These are phyloP conservation scores for Tragelaphus buxtoni DNA, from an alignment of 2,113 vertebrate species.

Conservation along the genomic window DNA sequence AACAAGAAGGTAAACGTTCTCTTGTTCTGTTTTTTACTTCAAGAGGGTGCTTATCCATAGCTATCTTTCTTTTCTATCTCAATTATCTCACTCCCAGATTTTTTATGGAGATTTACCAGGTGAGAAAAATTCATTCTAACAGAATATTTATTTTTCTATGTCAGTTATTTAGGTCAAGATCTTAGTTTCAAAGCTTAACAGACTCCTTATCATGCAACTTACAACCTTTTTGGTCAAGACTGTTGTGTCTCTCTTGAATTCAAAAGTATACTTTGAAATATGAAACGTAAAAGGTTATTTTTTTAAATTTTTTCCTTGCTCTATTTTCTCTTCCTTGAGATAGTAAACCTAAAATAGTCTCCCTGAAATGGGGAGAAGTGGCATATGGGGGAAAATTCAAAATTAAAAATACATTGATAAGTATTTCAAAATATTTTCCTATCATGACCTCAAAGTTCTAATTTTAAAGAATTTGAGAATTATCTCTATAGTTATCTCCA, in stretches of 20 bases:
- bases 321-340: not conserved
- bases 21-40: not conserved
- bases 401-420: not conserved
- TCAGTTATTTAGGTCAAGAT: not conserved
- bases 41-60: not conserved
- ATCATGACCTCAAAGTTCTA: not conserved
- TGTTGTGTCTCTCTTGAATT: not conserved
- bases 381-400: not conserved
- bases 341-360: not conserved
- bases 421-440: not conserved
- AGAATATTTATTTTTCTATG: not conserved
- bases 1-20: not conserved
- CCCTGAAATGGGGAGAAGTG: not conserved
- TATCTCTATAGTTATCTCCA: not conserved
- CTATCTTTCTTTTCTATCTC: not conserved
- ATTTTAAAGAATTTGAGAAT: not conserved
- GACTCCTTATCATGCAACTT: not conserved
- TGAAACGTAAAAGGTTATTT: not conserved
- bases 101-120: not conserved
- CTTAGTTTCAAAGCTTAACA: not conserved
- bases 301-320: not conserved
- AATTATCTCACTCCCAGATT: not conserved
- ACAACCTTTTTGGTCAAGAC: not conserved
- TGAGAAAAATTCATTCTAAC: not conserved
- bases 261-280: not conserved